Base-by-base conservation (phyloP, 2,888 invertebrate genomes). In the Brassicogethes aeneus region DNA sequence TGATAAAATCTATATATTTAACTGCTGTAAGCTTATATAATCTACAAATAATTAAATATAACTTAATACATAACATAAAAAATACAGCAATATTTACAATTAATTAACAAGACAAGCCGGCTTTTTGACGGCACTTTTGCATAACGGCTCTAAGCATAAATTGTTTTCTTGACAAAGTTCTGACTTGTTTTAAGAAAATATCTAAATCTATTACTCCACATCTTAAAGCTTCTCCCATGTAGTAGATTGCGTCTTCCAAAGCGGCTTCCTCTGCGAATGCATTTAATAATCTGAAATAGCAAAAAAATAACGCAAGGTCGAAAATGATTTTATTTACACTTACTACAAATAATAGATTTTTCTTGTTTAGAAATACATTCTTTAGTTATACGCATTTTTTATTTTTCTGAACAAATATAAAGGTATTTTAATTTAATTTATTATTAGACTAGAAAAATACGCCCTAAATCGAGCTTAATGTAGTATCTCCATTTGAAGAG, bases 181-280 rank as follows among this genome's bases (percentile, higher is more conserved):
- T 82, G 1, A 99, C 93, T 75, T 95, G 91, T 71, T 95, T 95
- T 56, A 99, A 76, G 72, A 96, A 99, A 40, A 89, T 86, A 62
- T 99, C 96, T 59, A 97, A 72, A 71, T 95, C 95, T 60, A 99
- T 90, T 3, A 92, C 90, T 46, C 88, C 85, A 55, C 88, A 84
- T 48, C 94, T 78, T 45, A 97, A 69, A 7, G 93, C 95, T 72
- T 96, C 94, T 5, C 95, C 95, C 70, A 99, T 82, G 65, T 94
- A 95, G 67, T 97, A 99, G 62, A 99, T 94, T 45, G 95, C 91
- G 75, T 99, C 99, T 73, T 99, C 97, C 39, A 91, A 80, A 12
- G 99, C 95, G 47, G 96, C 93, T 73, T 99, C 99, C 69, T 97
- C 95, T 37, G 94, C 93, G 72, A 91, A 96, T 33, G 93, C 85